Evolutionary conservation across 2,113 vertebrate species (phyloP), one percentile per base, ranked within the genome.

Genomic region (Sinocyclocheilus rhinocerous): DNA sequence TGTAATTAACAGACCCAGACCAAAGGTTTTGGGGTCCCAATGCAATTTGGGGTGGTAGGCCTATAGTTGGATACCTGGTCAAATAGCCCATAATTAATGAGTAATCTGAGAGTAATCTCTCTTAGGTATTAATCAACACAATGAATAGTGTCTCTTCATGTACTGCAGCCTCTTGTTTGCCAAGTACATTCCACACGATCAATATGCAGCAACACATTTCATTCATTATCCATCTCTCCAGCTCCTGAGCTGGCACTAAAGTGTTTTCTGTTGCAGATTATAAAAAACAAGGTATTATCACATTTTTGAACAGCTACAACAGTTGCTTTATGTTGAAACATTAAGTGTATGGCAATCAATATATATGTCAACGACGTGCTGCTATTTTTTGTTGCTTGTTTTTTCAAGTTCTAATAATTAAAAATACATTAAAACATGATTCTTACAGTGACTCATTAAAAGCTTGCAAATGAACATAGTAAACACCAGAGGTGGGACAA

Each of bases 181-280:
- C 78, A 87, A 70, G 42, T 18, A 42, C 86, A 84, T 83, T 78
- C 59, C 80, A 69, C 73, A 88, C n/a, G 9, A 81, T 77, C 69
- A 59, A 69, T 85, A 85, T 78, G 13, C n/a, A 73, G 61, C 33
- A 45, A 85, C 33, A 69, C 36, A 63, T 55, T 77, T 52, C 22
- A n/a, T n/a, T 26, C n/a, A 59, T 72, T 79, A 70, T 39, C 65
- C 39, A 22, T 26, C 70, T 61, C 85, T 84, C 22, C 55, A 39
- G 52, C 39, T 50, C 20, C 55, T 59, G 76, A 55, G 29, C 76
- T 55, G 10, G 13, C 26, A 55, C 50, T 33, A 11, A 77, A 52
- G 76, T n/a, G 33, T 36, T 55, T 10, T 55, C 48, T 33, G 9
- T 55, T 22, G 29, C 52, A 0, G 29, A 29, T 77, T 8, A 59